These are phyloP conservation scores for Mionectes macconnelli DNA, from an alignment of 2,113 vertebrate species.

Conservation along the genomic window DNA sequence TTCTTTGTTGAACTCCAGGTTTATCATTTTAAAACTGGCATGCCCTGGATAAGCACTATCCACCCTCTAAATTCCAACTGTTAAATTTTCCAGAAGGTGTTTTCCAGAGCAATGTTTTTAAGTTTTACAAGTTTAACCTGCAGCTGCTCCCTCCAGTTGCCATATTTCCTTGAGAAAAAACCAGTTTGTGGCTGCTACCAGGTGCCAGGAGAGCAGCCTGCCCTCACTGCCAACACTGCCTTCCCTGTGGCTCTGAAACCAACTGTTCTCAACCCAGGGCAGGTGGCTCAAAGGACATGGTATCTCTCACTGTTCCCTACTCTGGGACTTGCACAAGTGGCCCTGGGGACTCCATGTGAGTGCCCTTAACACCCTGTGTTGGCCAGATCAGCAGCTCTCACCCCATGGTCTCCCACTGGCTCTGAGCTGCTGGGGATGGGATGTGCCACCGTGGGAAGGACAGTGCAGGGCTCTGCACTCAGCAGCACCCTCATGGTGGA, in stretches of 20 bases:
- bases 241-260: not conserved
- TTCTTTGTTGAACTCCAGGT: not conserved
- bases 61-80: not conserved
- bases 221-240: not conserved
- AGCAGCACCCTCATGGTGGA: not conserved
- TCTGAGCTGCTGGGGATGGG: not conserved
- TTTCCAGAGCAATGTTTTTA: not conserved
- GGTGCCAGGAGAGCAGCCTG: not conserved
- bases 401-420: not conserved
- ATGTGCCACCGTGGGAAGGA: not conserved
- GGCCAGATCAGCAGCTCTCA: not conserved
- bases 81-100: not conserved
- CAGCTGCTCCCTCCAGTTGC: not conserved
- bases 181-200: not conserved
- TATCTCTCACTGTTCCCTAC: not conserved
- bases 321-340: not conserved
- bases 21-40: not conserved
- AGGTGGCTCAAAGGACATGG: not conserved
- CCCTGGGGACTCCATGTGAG: fast-evolving
- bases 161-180: not conserved
- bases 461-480: not conserved
- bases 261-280: not conserved
- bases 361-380: not conserved
- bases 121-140: not conserved
- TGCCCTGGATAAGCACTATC: not conserved